These are phyloP conservation scores for Xenops minutus DNA, from an alignment of 2,797 vertebrate species.

Conservation along the genomic window DNA sequence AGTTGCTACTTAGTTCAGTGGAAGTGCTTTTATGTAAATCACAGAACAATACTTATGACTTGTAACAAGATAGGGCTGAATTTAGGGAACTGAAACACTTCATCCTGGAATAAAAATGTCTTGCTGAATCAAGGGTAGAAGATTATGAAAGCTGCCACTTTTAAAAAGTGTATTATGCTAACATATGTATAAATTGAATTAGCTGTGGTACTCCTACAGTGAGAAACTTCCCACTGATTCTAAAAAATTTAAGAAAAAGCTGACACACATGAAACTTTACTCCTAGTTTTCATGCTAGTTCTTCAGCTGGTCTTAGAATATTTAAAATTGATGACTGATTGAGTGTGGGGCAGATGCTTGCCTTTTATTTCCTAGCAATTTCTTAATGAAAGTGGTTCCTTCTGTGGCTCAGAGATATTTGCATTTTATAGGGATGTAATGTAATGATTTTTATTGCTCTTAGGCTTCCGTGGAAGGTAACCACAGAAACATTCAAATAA, in stretches of 20 bases:
- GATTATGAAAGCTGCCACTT: conserved; percentile 22
- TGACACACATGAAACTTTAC: neutral
- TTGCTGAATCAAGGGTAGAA: conserved; percentile 31
- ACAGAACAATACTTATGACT: conserved; percentile 28
- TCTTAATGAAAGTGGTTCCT: neutral
- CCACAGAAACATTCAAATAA: neutral
- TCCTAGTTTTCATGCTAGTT: neutral
- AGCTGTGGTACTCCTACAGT: neutral
- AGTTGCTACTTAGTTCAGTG: conserved; percentile 42
- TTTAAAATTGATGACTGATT: neutral
- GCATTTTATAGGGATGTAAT: neutral
- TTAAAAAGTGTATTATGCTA: neutral
- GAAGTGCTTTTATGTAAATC: conserved; percentile 53
- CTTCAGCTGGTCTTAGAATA: neutral
- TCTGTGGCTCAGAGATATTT: neutral
- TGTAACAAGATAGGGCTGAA: conserved; percentile 15
- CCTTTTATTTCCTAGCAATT: neutral
- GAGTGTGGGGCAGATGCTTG: neutral
- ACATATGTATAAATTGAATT: conserved; percentile 29
- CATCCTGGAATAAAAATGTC: conserved; percentile 30
- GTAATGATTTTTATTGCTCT: neutral
- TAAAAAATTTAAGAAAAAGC: neutral
- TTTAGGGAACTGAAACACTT: conserved; percentile 23
- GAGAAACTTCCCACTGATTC: neutral
- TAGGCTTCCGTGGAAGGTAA: neutral